Evolutionary conservation across 2,113 vertebrate genomes (phyloP), one percentile per base, ranked within the genome.

Genomic region (Crotalus helleri): DNA sequence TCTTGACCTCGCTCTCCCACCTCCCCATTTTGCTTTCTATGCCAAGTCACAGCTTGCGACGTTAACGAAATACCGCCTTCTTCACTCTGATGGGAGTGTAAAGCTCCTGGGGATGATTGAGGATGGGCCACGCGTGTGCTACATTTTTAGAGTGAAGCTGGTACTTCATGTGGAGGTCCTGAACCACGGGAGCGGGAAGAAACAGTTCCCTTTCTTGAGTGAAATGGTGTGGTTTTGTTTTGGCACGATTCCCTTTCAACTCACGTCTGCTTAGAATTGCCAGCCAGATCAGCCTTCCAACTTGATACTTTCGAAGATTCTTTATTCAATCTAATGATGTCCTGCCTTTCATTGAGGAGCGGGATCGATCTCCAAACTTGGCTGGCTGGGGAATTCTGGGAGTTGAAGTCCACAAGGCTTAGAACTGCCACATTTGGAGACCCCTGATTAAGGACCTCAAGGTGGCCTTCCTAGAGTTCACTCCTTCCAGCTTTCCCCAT

Each of bases 11-110:
- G 7, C 93, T 95, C 49, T 95, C 95, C 97, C 91, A 69, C 54
- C 94, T 94, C 92, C 3, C 90, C 91, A 21, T 93, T 55, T 93
- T 88, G 92, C 95, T 53, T 92, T 94, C 23, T 26, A 26, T 94
- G 92, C 54, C 87, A 94, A 95, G 88, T 94, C n/a, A 23, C 95
- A 87, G 92, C 94, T 94, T 92, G 92, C 93, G 64, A 87, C 23
- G 61, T 92, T 95, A 81, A 94, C 90, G 85, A 89, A 95, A 92
- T 29, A 93, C 69, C 88, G 88, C 53, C 49, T 85, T 51, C 64
- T 94, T 95, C 96, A 94, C 94, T 94, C 95, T 0, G 17, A 91
- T 93, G 92, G 24, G 53, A 49, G 21, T 61, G 90, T 92, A 64
- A 93, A 39, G 92, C 88, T 86, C 92, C 86, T 86, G 59, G 21